These are phyloP conservation scores for Nibea coibor DNA, from an alignment of 2,113 vertebrate species.

Conservation along the genomic window DNA sequence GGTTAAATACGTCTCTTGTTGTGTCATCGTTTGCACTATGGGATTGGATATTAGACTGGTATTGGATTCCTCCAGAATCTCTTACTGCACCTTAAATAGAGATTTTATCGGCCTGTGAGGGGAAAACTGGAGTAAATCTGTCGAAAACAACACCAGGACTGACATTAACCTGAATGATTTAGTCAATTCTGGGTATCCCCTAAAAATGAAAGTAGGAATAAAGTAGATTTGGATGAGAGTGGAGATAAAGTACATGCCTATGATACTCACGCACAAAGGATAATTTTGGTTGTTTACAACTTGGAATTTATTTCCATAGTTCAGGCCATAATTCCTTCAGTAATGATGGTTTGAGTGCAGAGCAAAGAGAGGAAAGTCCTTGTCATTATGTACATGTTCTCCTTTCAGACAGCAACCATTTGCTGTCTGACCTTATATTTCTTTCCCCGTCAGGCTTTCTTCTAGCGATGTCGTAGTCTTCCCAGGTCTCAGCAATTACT, in stretches of 20 bases:
- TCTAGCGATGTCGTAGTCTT: not conserved
- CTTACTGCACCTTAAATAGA: too few relatives aligned
- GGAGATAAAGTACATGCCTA: not conserved
- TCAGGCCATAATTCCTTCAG: not conserved
- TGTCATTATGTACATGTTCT: not conserved
- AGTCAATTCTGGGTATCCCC: too few relatives aligned
- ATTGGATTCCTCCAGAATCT: too few relatives aligned
- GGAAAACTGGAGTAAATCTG: slow-evolving; percentile 11
- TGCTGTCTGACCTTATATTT: not conserved
- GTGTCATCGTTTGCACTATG: too few relatives aligned
- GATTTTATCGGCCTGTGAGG: not conserved
- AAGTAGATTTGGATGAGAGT: not conserved
- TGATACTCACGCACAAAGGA: not conserved
- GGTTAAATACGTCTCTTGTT: too few relatives aligned
- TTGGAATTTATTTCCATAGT: not conserved
- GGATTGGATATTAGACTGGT: too few relatives aligned
- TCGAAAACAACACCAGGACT: not conserved
- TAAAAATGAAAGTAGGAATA: not conserved
- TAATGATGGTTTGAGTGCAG: not conserved
- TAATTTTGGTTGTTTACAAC: not conserved
- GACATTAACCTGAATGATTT: not conserved
- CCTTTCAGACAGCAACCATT: not conserved
- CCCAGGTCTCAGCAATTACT: not conserved
- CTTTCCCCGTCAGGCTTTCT: too few relatives aligned
- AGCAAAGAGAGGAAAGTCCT: not conserved